phyloP scores from a whole-genome alignment of 2,797 vertebrate species.

The Amniataba percoides region DNA sequence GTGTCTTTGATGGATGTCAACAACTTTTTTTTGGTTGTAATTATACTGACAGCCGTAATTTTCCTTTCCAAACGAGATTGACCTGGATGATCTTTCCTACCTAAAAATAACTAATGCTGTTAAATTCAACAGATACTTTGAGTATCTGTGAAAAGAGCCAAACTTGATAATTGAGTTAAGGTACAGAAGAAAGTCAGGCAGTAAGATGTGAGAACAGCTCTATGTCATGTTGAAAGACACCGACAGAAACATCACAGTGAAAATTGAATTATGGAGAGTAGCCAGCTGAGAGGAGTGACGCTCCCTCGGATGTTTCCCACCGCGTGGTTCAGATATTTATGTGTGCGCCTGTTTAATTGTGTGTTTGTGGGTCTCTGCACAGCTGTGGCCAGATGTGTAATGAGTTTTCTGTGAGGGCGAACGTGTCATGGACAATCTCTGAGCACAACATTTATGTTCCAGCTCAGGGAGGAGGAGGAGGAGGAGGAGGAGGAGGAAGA shows the following conservation, averaged over 20 bases:
- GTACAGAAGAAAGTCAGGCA: not conserved
- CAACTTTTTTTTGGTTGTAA: not conserved
- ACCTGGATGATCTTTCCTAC: no score
- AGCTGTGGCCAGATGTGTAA: slow-evolving; percentile 58
- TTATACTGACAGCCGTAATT: not conserved
- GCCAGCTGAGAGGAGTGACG: slow-evolving; percentile 10
- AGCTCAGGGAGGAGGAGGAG: slow-evolving; percentile 3
- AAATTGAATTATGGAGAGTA: slow-evolving; percentile 37
- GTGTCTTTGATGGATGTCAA: no score
- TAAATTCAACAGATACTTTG: not conserved
- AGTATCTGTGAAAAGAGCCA: not conserved
- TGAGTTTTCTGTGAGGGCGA: slow-evolving; percentile 41
- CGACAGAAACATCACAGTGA: slow-evolving; percentile 10
- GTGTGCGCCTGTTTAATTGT: slow-evolving; percentile 14
- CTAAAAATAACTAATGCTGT: not conserved
- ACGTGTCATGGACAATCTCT: slow-evolving; percentile 29
- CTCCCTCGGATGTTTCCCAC: slow-evolving; percentile 11
- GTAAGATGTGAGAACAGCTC: slow-evolving; percentile 10
- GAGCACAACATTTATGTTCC: not conserved
- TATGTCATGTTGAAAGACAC: slow-evolving; percentile 38
- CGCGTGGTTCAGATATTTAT: slow-evolving; percentile 18
- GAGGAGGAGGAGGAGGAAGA: not conserved
- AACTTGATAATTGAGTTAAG: not conserved
- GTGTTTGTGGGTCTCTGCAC: slow-evolving; percentile 17
- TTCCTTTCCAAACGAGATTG: not conserved